phyloP scores from a whole-genome alignment of 1,140 invertebrate species.

The Drosophila tani region DNA sequence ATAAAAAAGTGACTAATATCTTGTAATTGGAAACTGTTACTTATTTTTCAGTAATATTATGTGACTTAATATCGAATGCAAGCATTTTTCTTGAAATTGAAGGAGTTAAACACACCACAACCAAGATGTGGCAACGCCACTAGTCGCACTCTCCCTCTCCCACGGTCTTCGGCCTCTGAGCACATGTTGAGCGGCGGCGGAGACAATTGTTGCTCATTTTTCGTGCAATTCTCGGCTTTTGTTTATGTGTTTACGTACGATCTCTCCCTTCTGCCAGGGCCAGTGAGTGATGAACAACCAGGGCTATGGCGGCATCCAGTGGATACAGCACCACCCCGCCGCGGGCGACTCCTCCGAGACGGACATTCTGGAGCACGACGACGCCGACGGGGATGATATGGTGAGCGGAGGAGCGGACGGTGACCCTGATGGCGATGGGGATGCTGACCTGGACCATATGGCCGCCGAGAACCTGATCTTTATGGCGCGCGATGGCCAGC shows the following conservation, averaged over 20 bases:
- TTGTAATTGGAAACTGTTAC: not conserved
- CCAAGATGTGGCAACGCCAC: slow-evolving; percentile 53
- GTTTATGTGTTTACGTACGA: slow-evolving; percentile 16
- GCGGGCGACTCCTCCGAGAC: slow-evolving; percentile 55
- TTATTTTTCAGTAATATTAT: not conserved
- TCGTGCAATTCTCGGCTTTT: slow-evolving; percentile 23
- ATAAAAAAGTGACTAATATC: not conserved
- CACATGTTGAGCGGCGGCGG: slow-evolving; percentile 59
- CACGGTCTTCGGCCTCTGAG: slow-evolving; percentile 42
- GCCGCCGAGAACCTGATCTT: slow-evolving; percentile 88
- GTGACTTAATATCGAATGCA: rapidly evolving
- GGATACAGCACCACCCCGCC: slow-evolving; percentile 75
- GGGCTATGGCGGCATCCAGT: slow-evolving; percentile 76
- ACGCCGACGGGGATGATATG: slow-evolving; percentile 36
- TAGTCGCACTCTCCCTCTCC: slow-evolving; percentile 46
- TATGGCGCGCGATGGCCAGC: slow-evolving; percentile 86
- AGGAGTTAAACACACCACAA: not conserved
- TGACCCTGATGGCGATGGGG: slow-evolving; percentile 41
- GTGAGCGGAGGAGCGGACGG: slow-evolving; percentile 36
- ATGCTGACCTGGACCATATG: slow-evolving; percentile 86
- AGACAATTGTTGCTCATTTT: slow-evolving; percentile 67
- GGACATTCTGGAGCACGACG: slow-evolving; percentile 59
- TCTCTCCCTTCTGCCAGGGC: slow-evolving; percentile 24
- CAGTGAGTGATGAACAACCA: slow-evolving; percentile 72
- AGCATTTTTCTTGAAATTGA: not conserved